Conservation (phyloP, 2,888 invertebrate species). For the Campoplex nolae region DNA sequence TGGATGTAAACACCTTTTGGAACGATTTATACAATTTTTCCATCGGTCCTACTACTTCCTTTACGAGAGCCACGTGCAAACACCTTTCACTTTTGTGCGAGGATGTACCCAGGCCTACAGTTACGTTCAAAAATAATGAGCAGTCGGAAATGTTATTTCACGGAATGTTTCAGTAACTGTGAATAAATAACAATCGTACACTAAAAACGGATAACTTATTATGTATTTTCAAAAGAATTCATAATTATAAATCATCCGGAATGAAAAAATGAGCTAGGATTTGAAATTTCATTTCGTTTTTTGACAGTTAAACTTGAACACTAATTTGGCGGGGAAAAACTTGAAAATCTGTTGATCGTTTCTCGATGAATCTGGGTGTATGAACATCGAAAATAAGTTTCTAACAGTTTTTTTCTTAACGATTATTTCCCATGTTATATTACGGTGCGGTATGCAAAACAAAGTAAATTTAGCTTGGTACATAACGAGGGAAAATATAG, state of each 20-base stretch:
- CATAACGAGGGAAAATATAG: background rate
- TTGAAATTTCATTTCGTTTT: background rate
- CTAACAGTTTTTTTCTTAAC: background rate
- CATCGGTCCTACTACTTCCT: background rate
- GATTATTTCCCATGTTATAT: background rate
- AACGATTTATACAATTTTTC: background rate
- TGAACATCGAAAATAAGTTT: background rate
- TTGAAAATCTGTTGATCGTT: background rate
- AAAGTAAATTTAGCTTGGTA: background rate
- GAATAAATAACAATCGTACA: background rate
- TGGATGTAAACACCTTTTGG: background rate
- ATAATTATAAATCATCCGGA: background rate
- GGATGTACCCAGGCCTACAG: background rate
- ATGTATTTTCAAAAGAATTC: background rate
- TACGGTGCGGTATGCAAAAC: background rate
- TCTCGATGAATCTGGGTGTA: background rate
- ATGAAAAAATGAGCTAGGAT: background rate
- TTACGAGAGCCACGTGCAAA: background rate
- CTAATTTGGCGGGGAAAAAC: background rate
- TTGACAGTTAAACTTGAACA: background rate
- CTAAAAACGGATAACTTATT: background rate
- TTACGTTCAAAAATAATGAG: background rate
- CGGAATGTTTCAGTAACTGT: background rate
- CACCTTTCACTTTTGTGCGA: conserved; percentile 5
- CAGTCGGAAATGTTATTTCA: background rate